Evolutionary conservation across 2,113 vertebrate genomes (phyloP), one percentile per base, ranked within the genome.

Genomic region (Phoxinus phoxinus): DNA sequence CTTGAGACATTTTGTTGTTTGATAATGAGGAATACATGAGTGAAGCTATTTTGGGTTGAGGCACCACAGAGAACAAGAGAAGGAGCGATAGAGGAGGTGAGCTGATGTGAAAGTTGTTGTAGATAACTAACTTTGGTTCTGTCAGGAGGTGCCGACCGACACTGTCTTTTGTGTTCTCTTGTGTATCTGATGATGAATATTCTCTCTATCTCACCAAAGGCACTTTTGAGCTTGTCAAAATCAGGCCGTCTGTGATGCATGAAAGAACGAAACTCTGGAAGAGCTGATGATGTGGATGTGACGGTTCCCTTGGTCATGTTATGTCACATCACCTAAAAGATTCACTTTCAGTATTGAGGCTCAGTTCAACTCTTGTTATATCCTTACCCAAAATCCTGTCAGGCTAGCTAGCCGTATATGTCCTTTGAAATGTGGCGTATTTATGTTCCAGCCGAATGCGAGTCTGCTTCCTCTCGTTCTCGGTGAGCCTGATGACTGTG

Each of bases 161-260:
- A 19, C 48, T 59, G 19, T 65, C 30, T 58, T 84, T 65, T 77
- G 72, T 77, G 83, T 76, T 61, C 59, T 19, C 72, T 27, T 12
- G 17, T 58, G 61, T 35, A 67, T 69, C 58, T 69, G 23, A 37
- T 77, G 75, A 21, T 23, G 41, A 41, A 85, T 56, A 27, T 85
- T 80, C 15, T 69, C 48, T 85, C 25, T 69, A 30, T 85, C 30
- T 51, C 73, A 69, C 13, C n/a, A 63, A 44, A 65, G 79, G 61
- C 37, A 32, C 37, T 32, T 65, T 81, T 27, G 48, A 23, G 15
- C n/a, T 37, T 46, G 41, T 67, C 79, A 67, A 13, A 80, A 63
- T 48, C 59, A 27, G 59, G 48, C 4, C 2, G 37, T 48, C 61
- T 48, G 41, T 81, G 61, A 65, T 12, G 79, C n/a, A 81, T 41